phyloP scores from a whole-genome alignment of 2,797 vertebrate genomes.

The Malacoctenus gilli region DNA sequence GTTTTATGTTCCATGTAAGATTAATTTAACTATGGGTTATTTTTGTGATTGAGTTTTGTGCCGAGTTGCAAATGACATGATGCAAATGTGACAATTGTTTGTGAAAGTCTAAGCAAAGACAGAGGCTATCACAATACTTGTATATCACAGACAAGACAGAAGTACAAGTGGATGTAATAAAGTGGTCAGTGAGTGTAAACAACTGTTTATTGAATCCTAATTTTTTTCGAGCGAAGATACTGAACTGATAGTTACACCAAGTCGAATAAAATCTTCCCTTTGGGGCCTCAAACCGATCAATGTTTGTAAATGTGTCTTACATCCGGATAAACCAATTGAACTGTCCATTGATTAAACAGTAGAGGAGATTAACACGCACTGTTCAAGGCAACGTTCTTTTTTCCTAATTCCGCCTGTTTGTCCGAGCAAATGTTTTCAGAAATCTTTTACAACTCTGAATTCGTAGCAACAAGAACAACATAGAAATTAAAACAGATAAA shows the following conservation, averaged over 20 bases:
- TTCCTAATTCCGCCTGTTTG: too few relatives aligned
- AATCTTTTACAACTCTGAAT: neutral
- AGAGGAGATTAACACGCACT: neutral
- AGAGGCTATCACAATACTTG: too few relatives aligned
- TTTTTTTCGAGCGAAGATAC: neutral
- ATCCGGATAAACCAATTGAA: neutral
- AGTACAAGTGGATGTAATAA: too few relatives aligned
- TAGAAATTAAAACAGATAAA: slow-evolving; percentile 12
- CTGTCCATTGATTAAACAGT: neutral
- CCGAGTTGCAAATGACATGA: too few relatives aligned
- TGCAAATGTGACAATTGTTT: too few relatives aligned
- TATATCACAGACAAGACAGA: too few relatives aligned
- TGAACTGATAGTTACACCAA: neutral
- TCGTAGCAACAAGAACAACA: slow-evolving; percentile 11
- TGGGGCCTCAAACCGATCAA: neutral
- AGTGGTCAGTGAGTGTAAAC: too few relatives aligned
- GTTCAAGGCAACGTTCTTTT: neutral
- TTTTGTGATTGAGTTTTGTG: too few relatives aligned
- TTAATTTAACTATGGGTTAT: too few relatives aligned
- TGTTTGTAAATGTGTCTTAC: neutral
- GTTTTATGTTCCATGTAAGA: too few relatives aligned
- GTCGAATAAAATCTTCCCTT: neutral
- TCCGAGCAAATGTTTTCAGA: neutral
- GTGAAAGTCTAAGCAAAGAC: too few relatives aligned
- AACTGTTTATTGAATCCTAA: too few relatives aligned